Evolutionary conservation across 2,888 invertebrate genomes (phyloP).

Genomic region (Schizotus pectinicornis): DNA sequence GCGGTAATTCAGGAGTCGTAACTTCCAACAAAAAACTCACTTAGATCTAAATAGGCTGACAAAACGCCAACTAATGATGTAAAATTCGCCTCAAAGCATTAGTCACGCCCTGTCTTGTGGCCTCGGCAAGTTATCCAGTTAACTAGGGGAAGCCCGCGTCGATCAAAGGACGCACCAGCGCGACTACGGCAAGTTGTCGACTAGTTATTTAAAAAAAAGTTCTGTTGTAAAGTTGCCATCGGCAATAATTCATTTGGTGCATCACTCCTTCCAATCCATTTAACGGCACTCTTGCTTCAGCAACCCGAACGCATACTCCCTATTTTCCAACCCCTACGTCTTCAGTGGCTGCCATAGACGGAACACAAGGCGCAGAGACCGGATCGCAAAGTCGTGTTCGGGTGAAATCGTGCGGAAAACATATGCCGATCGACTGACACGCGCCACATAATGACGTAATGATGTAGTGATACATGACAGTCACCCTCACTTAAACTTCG

Average conservation of each 20-base stretch:
- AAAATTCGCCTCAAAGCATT: slow-evolving; percentile 43
- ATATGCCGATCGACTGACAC: slow-evolving; percentile 58
- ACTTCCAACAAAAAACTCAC: slow-evolving; percentile 3
- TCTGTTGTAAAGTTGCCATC: not conserved
- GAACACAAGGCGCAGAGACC: slow-evolving; percentile 9
- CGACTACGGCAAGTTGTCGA: too few relatives aligned
- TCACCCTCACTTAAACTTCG: slow-evolving; percentile 43
- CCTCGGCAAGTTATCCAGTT: slow-evolving; percentile 39
- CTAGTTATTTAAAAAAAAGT: slow-evolving; percentile 11
- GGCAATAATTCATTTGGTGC: not conserved
- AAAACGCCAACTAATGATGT: slow-evolving; percentile 37
- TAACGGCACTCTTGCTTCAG: slow-evolving; percentile 18
- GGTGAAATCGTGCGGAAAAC: slow-evolving; percentile 58
- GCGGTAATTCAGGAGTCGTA: not conserved
- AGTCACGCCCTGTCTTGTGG: slow-evolving; percentile 42
- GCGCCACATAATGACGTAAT: slow-evolving; percentile 59
- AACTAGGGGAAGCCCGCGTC: slow-evolving; percentile 21
- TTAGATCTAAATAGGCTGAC: slow-evolving; percentile 11
- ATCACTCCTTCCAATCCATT: slow-evolving; percentile 29
- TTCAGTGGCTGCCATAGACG: slow-evolving; percentile 22
- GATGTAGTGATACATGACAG: slow-evolving; percentile 56
- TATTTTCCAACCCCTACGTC: slow-evolving; percentile 23
- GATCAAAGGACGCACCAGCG: too few relatives aligned
- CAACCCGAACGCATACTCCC: slow-evolving; percentile 11
- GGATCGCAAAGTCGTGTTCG: slow-evolving; percentile 40